Base-by-base conservation (phyloP, 2,888 invertebrate species). In the Odontocolon sp. region DNA sequence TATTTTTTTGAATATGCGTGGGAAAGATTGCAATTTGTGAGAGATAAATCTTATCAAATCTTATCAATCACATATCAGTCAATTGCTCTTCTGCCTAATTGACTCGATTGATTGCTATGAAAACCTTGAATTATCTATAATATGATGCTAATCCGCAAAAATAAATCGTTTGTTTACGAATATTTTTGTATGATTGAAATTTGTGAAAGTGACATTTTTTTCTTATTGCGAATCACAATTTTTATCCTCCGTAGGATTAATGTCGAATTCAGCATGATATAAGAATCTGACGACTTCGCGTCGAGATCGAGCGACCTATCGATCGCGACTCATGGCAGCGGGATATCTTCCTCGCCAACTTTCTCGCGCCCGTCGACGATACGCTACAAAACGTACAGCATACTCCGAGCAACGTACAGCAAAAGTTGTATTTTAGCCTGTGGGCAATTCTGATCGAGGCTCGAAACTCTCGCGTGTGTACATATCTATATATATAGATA, bases 391-490 rank as follows among this genome's bases (percentile, higher is more conserved):
- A 59, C 45, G 59, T 38, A 28, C 33, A 28, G 28, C 31, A 31
- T 42, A 42, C 40, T 28, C 26, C 26, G n/a, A 47, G 45, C 8
- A 47, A 11, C 56, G 45, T 61, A 67, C 59, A 31, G 45, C 54
- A 61, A 54, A 47, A 33, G 66, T 61, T 56, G 67, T 54, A 59
- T 54, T 31, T 33, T 61, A 76, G 67, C 67, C 76, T 23, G 38
- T 26, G 50, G 76, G 70, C 61, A 71, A 71, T 40, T 36, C 67
- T 50, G 76, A 76, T 76, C 70, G 70, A 59, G 59, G 66, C 70
- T 59, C 47, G 76, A 61, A 71, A 61, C 54, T 61, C 66, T 66
- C 54, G 14, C 16, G 56, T 72, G 56, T 42, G 5, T 50, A 33
- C 59, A 40, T 59, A 40, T 36, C 38, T 38, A 28, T 23, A 11